These are phyloP conservation scores for Cygnus buccinator DNA, from an alignment of 2,113 vertebrate genomes.

Conservation along the genomic window DNA sequence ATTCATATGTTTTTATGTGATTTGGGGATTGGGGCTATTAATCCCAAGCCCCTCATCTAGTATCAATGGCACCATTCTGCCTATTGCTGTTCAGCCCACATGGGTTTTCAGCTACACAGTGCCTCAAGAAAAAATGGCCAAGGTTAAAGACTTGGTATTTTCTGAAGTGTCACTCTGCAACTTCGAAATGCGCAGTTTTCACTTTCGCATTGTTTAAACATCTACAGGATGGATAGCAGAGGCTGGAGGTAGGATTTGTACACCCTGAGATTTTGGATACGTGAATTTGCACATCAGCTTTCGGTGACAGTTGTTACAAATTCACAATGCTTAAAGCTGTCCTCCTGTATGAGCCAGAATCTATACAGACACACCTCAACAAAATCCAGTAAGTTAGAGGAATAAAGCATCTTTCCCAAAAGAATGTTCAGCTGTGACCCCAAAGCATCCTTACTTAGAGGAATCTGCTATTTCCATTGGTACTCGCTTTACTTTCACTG, in stretches of 20 bases:
- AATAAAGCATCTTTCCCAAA: background rate
- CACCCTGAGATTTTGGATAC: background rate
- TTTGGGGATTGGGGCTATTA: background rate
- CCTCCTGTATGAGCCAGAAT: background rate
- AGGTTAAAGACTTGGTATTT: background rate
- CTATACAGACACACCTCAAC: accelerated
- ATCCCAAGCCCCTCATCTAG: background rate
- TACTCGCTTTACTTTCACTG: background rate
- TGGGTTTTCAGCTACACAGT: background rate
- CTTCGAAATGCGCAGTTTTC: background rate
- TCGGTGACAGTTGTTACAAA: background rate
- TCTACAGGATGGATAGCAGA: background rate
- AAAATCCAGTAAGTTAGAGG: background rate
- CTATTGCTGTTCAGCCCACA: background rate
- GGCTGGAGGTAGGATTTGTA: background rate
- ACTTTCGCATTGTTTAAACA: background rate
- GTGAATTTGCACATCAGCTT: background rate
- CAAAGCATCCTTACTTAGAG: background rate
- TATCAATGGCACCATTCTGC: accelerated
- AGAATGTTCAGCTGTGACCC: background rate
- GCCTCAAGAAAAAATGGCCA: background rate
- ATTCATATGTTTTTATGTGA: background rate
- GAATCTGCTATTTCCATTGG: background rate
- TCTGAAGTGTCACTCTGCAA: background rate
- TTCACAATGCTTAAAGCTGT: background rate